Evolutionary conservation across 2,797 vertebrate genomes (phyloP).

Genomic region (Botia kubotai): DNA sequence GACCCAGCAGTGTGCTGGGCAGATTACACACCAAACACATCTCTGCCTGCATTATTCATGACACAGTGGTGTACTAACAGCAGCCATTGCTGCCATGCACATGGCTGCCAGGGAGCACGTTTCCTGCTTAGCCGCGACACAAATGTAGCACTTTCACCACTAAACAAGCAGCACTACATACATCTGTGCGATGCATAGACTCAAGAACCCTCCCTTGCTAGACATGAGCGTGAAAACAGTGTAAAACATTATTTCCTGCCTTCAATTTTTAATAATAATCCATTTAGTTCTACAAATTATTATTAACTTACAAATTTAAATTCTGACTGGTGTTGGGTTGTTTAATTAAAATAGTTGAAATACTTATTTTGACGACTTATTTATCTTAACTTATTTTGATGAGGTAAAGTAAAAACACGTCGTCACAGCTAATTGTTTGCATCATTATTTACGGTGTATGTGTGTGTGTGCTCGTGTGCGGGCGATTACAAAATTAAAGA

Average conservation of each 20-base stretch:
- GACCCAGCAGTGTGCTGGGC: neutral
- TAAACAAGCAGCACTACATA: slow-evolving; percentile 28
- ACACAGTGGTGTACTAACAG: slow-evolving; percentile 24
- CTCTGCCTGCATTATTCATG: slow-evolving; percentile 45
- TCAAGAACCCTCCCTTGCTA: slow-evolving; percentile 19
- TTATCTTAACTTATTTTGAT: too few relatives aligned
- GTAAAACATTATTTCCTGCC: too few relatives aligned
- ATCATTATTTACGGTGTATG: too few relatives aligned
- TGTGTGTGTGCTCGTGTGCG: neutral
- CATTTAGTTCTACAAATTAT: too few relatives aligned
- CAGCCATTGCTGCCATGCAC: slow-evolving; percentile 24
- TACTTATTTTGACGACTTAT: too few relatives aligned
- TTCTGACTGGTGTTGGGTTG: too few relatives aligned
- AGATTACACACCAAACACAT: slow-evolving; percentile 58
- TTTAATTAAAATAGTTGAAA: too few relatives aligned
- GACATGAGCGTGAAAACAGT: neutral
- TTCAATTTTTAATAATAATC: too few relatives aligned
- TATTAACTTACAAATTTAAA: too few relatives aligned
- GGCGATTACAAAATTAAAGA: neutral
- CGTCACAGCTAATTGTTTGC: too few relatives aligned
- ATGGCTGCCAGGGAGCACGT: neutral
- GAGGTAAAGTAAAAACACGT: too few relatives aligned
- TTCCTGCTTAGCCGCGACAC: slow-evolving; percentile 29
- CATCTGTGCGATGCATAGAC: slow-evolving; percentile 53
- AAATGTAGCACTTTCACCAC: slow-evolving; percentile 27